Conservation (phyloP, 2,113 vertebrate species). For the Zootoca vivipara region DNA sequence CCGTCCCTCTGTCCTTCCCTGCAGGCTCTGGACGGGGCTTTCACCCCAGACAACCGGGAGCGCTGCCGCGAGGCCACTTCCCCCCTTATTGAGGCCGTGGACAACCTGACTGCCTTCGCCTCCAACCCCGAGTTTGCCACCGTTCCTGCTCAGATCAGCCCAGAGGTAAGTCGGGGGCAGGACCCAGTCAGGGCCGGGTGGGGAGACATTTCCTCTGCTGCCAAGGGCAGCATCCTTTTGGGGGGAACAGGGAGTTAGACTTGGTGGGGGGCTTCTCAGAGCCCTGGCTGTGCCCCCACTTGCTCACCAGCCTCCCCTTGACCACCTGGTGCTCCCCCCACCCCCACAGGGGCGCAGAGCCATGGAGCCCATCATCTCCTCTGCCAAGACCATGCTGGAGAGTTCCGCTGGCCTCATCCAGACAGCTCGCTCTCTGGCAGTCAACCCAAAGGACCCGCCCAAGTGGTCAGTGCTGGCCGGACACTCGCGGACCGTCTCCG, state of each 20-base stretch:
- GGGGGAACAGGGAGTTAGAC: too few relatives aligned
- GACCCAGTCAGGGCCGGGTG: too few relatives aligned
- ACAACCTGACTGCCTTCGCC: slow-evolving; percentile 95
- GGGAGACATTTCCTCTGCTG: neutral
- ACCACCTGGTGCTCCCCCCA: neutral
- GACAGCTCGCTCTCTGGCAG: slow-evolving; percentile 92
- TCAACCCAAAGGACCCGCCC: slow-evolving; percentile 95
- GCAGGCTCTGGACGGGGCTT: slow-evolving; percentile 93
- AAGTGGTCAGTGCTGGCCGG: slow-evolving; percentile 95
- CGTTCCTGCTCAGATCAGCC: slow-evolving; percentile 93
- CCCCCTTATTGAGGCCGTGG: slow-evolving; percentile 94
- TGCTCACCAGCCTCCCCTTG: neutral
- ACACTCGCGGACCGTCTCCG: slow-evolving; percentile 94
- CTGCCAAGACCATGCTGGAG: slow-evolving; percentile 93
- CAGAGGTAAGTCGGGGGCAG: slow-evolving; percentile 77
- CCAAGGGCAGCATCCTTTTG: neutral
- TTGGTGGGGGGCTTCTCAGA: neutral
- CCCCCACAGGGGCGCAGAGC: slow-evolving; percentile 86
- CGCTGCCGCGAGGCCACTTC: slow-evolving; percentile 90
- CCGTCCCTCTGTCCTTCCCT: neutral
- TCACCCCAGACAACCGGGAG: slow-evolving; percentile 91
- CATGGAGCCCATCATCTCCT: slow-evolving; percentile 92
- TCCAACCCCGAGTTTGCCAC: slow-evolving; percentile 97
- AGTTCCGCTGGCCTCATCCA: slow-evolving; percentile 95
- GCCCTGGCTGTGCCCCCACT: neutral